A percentile compares a stretch with the other conserved stretches of the same genome.
These are phyloP conservation scores for Trinorchestia longiramus DNA, from an alignment of 1,140 invertebrate genomes.

Conservation along the genomic window DNA sequence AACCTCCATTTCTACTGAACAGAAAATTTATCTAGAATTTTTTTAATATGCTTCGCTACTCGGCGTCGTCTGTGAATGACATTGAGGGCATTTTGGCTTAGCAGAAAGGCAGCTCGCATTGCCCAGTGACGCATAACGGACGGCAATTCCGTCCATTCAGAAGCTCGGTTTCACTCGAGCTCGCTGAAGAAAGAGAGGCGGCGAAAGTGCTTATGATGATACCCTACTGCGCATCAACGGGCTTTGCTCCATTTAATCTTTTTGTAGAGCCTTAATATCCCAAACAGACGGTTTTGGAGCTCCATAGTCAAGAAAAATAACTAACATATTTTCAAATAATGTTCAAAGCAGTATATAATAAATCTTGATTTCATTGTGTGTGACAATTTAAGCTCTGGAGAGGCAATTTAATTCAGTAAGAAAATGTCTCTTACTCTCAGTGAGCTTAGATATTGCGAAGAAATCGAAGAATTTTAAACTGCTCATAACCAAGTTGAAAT, in stretches of 20 bases:
- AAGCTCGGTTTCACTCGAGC: neutral
- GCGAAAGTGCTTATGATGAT: neutral
- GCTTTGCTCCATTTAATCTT: conserved; percentile 19
- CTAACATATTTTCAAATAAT: neutral
- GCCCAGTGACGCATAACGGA: neutral
- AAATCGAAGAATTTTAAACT: too few relatives aligned
- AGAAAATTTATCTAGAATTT: neutral
- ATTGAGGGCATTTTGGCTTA: neutral
- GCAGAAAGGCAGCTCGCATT: neutral
- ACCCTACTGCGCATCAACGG: neutral
- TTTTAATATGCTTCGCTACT: neutral
- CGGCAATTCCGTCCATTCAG: neutral
- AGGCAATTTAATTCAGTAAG: neutral
- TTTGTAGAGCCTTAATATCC: neutral
- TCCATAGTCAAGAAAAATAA: neutral
- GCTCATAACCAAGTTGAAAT: too few relatives aligned
- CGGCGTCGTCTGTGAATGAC: neutral
- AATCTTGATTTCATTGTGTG: neutral
- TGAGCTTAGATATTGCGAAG: too few relatives aligned
- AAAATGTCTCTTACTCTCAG: neutral
- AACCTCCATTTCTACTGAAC: neutral
- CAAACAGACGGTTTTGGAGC: neutral
- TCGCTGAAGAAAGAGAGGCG: neutral
- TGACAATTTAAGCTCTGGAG: neutral
- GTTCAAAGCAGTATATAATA: neutral